These are phyloP conservation scores for Calidris pygmaea DNA, from an alignment of 2,113 vertebrate species.

Conservation along the genomic window DNA sequence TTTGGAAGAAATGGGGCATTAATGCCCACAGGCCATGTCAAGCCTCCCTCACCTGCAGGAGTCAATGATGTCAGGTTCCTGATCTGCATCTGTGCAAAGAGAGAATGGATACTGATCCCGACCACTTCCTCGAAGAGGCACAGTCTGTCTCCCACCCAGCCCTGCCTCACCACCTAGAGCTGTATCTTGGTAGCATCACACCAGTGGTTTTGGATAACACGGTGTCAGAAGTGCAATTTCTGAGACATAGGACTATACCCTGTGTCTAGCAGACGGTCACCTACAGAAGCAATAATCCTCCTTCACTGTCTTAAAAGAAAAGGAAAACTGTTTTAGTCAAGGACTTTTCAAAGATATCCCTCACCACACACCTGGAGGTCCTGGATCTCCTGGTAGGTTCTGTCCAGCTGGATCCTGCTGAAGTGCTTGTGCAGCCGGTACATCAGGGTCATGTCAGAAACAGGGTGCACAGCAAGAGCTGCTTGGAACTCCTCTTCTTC, in stretches of 20 bases:
- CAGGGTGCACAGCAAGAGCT: slow-evolving; percentile 87
- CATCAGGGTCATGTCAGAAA: slow-evolving; percentile 89
- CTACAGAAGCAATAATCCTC: neutral
- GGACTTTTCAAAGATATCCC: neutral
- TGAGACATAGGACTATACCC: neutral
- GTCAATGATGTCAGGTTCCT: slow-evolving; percentile 89
- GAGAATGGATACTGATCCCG: neutral
- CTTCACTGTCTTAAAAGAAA: neutral
- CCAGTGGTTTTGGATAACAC: fast-evolving
- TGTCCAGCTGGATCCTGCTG: slow-evolving; percentile 89
- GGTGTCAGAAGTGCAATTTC: neutral
- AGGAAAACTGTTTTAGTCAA: neutral
- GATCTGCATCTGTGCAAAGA: slow-evolving; percentile 86
- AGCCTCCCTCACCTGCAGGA: slow-evolving; percentile 84
- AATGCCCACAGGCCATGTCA: slow-evolving; percentile 92
- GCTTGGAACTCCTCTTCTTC: slow-evolving; percentile 83
- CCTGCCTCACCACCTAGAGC: neutral
- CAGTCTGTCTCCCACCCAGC: neutral
- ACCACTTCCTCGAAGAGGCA: neutral
- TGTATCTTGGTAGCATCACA: neutral
- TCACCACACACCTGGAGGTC: slow-evolving; percentile 85
- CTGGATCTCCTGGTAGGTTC: slow-evolving; percentile 88
- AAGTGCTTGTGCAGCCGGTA: slow-evolving; percentile 92
- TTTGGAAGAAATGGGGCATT: slow-evolving; percentile 86
- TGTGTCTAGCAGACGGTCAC: neutral